Percentiles rank a stretch among this genome's conserved stretches.
phyloP scores from a whole-genome alignment of 2,113 vertebrate genomes.

The Nothoprocta perdicaria region DNA sequence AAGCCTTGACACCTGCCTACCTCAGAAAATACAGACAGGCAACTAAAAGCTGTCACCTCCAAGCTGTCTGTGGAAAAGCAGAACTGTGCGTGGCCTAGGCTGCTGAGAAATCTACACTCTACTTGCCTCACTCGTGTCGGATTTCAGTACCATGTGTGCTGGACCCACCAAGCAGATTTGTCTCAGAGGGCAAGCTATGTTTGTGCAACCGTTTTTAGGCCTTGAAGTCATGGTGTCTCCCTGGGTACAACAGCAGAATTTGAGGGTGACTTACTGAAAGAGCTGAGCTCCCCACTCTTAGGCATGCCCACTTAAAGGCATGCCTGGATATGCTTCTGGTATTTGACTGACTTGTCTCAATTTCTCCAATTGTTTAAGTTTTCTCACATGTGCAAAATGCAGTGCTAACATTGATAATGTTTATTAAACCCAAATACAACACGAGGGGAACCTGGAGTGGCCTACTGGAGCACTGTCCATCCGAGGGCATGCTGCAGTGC shows the following conservation, averaged over 20 bases:
- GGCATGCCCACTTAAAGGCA: rapidly evolving
- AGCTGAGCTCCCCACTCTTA: neutral
- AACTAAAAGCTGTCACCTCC: neutral
- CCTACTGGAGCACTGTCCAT: neutral
- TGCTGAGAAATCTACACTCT: neutral
- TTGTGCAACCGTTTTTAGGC: neutral
- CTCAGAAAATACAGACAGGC: neutral
- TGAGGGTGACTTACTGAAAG: neutral
- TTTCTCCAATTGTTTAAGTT: neutral
- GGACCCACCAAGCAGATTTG: neutral
- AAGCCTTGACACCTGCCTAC: neutral
- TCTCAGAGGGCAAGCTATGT: neutral
- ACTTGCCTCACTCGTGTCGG: neutral
- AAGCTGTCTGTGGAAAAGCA: neutral
- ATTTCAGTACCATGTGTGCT: neutral
- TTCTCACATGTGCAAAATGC: neutral
- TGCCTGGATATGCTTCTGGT: neutral
- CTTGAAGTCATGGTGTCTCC: neutral
- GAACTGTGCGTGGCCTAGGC: neutral
- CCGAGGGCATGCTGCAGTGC: neutral
- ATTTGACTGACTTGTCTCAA: neutral
- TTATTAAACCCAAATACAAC: neutral
- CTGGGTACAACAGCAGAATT: neutral
- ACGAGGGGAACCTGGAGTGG: neutral
- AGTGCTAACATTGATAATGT: neutral